Base-by-base conservation (phyloP, 2,113 vertebrate species). In the Scatophagus argus region DNA sequence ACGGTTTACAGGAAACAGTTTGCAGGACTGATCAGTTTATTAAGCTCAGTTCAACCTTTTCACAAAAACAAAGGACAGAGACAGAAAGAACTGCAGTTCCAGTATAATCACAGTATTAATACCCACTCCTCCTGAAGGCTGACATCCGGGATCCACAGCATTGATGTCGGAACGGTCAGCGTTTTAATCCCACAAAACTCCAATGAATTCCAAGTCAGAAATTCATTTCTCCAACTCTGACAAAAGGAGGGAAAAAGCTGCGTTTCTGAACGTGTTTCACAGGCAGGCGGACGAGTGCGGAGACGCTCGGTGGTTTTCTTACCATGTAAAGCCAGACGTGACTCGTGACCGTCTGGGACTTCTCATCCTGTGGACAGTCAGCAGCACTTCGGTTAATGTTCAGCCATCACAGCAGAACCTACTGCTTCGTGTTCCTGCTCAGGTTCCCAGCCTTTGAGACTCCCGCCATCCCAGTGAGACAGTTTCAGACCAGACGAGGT, bases 101-200 rank as follows among this genome's bases (percentile, higher is more conserved):
- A 13, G 6, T 17, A 55, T 8, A 17, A 54, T 19, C 4, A 31
- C 5, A 31, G 17, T 31, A 12, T 12, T 6, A 81, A 13, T 14
- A 83, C 92, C 2, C 76, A 94, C 93, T 91, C 90, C 64, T 94
- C 86, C 1, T 16, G 0, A 39, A 93, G 93, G 41, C 0, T 0
- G 0, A 93, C 2, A 14, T 93, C 90, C 0, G 94, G 93, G 19
- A 60, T 17, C 94, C 94, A 95, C 7, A 94, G 17, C 56, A 12
- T 49, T 0, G 78, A 71, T 8, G 25, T 74, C 0, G 88, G 89
- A 16, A 93, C 0, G 0, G 12, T 23, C 17, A 94, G 1, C 10
- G 1, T 1, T 2, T 61, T 0, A 5, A 93, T 93, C 23, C 81
- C 90, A 79, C 92, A 93, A 17, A 93, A 94, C 8, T 89, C 43